phyloP scores from a whole-genome alignment of 2,113 vertebrate species.

The Poeciliopsis occidentalis region DNA sequence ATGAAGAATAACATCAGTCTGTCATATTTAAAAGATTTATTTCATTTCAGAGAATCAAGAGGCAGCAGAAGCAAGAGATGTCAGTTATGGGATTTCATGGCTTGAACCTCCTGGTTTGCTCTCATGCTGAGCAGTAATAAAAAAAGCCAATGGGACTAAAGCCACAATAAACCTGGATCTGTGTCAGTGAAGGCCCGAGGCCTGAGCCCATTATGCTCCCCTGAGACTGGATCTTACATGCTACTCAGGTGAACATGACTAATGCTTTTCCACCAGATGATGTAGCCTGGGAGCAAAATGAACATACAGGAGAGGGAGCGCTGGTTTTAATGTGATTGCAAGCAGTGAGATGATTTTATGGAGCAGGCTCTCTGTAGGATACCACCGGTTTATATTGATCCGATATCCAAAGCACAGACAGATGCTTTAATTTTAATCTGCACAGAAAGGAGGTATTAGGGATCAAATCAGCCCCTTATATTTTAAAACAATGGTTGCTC shows the following conservation, averaged over 20 bases:
- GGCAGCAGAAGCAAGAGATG: not conserved
- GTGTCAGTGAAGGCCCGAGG: slow-evolving; percentile 30
- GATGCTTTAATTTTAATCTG: not conserved
- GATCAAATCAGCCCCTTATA: not conserved
- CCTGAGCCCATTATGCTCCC: not conserved
- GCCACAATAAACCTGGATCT: slow-evolving; percentile 7
- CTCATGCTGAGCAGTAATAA: not conserved
- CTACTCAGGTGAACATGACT: slow-evolving; percentile 23
- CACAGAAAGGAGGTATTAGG: not conserved
- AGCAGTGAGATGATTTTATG: not conserved
- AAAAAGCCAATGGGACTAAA: not conserved
- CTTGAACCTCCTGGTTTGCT: not conserved
- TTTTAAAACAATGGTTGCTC: no score
- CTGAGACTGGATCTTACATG: not conserved
- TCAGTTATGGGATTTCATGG: not conserved
- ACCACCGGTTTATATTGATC: not conserved
- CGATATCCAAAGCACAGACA: not conserved
- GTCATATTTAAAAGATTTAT: not conserved
- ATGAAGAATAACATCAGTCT: not conserved
- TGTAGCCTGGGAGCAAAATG: not conserved
- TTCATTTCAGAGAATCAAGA: not conserved
- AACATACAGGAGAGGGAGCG: not conserved
- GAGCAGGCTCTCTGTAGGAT: not conserved
- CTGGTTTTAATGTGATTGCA: not conserved
- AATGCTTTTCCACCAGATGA: not conserved